Percentiles rank a stretch among this genome's conserved stretches.
Evolutionary conservation across 2,888 invertebrate species (phyloP).

Genomic region (Aphelenchoides bicaudatus): DNA sequence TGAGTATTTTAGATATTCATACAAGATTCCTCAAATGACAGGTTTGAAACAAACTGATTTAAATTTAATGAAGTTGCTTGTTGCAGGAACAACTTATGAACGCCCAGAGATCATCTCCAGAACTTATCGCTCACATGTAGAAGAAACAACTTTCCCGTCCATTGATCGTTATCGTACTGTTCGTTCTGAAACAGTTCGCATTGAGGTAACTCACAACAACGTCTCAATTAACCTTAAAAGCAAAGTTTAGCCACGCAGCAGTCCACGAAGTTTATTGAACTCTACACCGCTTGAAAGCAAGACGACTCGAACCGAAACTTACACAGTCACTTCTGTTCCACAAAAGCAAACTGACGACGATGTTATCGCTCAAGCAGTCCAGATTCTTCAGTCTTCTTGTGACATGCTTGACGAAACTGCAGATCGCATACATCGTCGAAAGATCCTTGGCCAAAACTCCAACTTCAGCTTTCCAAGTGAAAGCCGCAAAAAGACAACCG

Average conservation of each 20-base stretch:
- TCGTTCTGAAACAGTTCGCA: constrained; percentile 9
- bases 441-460: neutral
- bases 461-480: constrained; percentile 6
- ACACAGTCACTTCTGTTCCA: neutral
- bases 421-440: constrained; percentile 17
- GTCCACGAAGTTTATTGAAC: neutral
- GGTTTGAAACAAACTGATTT: no score
- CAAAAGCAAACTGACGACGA: constrained; percentile 10
- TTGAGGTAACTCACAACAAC: no score
- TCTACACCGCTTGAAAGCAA: neutral
- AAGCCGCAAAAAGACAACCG: constrained; percentile 8
- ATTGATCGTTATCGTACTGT: constrained; percentile 17
- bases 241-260: no score
- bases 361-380: constrained; percentile 21
- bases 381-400: constrained; percentile 26
- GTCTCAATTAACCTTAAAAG: no score
- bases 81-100: constrained; percentile 14
- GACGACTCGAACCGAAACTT: neutral
- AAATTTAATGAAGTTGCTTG: no score
- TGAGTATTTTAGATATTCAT: no score
- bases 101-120: constrained; percentile 15
- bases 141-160: constrained; percentile 19
- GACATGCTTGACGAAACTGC: constrained; percentile 25
- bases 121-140: constrained; percentile 8
- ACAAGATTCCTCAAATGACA: no score